These are phyloP conservation scores for Drosophila pseudotalamancana DNA, from an alignment of 2,888 invertebrate genomes.

Conservation along the genomic window DNA sequence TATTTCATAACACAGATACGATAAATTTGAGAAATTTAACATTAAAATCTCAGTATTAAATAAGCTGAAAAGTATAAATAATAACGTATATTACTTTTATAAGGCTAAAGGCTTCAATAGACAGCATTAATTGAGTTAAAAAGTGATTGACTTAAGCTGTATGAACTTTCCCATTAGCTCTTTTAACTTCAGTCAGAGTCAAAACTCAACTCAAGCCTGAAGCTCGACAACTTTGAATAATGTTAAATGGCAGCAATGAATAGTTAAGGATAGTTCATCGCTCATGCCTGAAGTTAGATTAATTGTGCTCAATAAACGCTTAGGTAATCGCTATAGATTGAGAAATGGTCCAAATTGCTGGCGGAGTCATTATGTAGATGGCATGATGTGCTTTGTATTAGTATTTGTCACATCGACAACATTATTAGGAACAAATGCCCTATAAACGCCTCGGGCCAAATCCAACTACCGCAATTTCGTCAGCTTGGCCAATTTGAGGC, in stretches of 20 bases:
- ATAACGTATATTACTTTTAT: too few species aligned
- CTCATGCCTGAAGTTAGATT: not conserved
- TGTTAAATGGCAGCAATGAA: not conserved
- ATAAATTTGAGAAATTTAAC: too few species aligned
- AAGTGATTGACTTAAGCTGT: too few species aligned
- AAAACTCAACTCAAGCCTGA: not conserved
- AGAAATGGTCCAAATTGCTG: not conserved
- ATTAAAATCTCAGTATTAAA: too few species aligned
- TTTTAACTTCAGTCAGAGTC: too few species aligned
- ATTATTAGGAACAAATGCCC: constrained; percentile 75
- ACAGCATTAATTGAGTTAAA: too few species aligned
- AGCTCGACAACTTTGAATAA: not conserved
- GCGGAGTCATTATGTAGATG: constrained; percentile 50
- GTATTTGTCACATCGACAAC: constrained; percentile 70
- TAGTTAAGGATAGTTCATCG: constrained; percentile 1
- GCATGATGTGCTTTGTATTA: constrained; percentile 19
- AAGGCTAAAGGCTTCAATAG: too few species aligned
- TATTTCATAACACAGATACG: too few species aligned
- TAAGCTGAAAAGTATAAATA: too few species aligned
- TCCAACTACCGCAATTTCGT: constrained; percentile 55
- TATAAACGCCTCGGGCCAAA: constrained; percentile 53
- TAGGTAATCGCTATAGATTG: constrained; percentile 9
- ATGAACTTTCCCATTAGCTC: too few species aligned
- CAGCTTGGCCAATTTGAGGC: constrained; percentile 67
- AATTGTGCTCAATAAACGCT: not conserved